These are phyloP conservation scores for Sesia bembeciformis DNA, from an alignment of 2,888 invertebrate species.

Conservation along the genomic window DNA sequence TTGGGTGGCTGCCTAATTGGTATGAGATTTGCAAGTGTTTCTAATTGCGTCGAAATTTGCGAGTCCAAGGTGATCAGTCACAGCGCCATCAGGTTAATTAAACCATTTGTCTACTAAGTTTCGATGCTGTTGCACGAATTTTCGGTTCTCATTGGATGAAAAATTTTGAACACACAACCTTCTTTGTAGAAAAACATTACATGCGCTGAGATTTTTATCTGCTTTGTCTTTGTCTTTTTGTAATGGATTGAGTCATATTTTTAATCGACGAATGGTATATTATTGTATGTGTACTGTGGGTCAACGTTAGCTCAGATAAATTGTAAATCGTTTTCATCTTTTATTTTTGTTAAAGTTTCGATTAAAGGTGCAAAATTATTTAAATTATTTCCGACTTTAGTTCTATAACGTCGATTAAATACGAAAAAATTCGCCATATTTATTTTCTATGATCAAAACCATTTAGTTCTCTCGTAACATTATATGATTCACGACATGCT, in stretches of 20 bases:
- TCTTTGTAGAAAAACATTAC: too few species aligned
- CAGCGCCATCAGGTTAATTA: slow-evolving; percentile 70
- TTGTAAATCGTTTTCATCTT: too few species aligned
- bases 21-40: slow-evolving; percentile 72
- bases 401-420: too few species aligned
- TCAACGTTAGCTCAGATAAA: too few species aligned
- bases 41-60: slow-evolving; percentile 69
- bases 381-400: too few species aligned
- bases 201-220: too few species aligned
- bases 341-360: too few species aligned
- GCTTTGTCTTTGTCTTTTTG: too few species aligned
- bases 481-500: slow-evolving; percentile 14
- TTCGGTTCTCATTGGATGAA: not conserved
- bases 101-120: slow-evolving; percentile 67
- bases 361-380: too few species aligned
- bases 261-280: too few species aligned
- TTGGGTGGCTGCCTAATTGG: slow-evolving; percentile 72
- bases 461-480: slow-evolving; percentile 24
- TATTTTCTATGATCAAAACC: slow-evolving; percentile 17
- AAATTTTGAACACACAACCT: not conserved
- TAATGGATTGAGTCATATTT: too few species aligned
- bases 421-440: not conserved
- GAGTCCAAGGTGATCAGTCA: slow-evolving; percentile 66
- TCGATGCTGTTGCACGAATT: not conserved
- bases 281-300: too few species aligned